phyloP scores from a whole-genome alignment of 2,888 invertebrate genomes.

The Cataglyphis altisquamis region DNA sequence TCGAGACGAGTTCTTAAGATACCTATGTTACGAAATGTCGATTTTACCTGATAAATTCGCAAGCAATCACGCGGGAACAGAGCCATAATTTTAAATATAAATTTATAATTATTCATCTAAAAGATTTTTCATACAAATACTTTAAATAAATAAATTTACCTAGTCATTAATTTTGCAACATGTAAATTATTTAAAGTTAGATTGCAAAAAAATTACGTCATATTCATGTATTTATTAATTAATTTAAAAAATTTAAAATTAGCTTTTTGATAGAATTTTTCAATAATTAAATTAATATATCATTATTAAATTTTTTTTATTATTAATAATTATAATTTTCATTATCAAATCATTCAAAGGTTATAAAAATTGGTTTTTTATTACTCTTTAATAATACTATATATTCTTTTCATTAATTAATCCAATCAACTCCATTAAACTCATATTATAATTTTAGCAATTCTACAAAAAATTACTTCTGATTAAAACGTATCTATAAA shows the following conservation, averaged over 20 bases:
- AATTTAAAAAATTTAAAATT: background rate
- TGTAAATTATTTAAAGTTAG: background rate
- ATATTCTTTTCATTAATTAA: background rate
- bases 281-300: no score
- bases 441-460: background rate
- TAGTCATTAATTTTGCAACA: background rate
- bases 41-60: background rate
- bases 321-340: background rate
- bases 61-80: background rate
- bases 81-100: background rate
- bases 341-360: no score
- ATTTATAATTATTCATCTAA: background rate
- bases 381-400: background rate
- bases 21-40: background rate
- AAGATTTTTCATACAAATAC: background rate
- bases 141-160: background rate
- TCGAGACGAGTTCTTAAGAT: conserved; percentile 40
- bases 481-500: background rate
- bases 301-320: background rate
- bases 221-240: background rate
- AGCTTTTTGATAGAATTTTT: no score
- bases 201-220: background rate
- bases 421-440: background rate
- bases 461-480: background rate
- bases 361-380: background rate